These are phyloP conservation scores for Plestiodon gilberti DNA, from an alignment of 2,113 vertebrate genomes.

Conservation along the genomic window DNA sequence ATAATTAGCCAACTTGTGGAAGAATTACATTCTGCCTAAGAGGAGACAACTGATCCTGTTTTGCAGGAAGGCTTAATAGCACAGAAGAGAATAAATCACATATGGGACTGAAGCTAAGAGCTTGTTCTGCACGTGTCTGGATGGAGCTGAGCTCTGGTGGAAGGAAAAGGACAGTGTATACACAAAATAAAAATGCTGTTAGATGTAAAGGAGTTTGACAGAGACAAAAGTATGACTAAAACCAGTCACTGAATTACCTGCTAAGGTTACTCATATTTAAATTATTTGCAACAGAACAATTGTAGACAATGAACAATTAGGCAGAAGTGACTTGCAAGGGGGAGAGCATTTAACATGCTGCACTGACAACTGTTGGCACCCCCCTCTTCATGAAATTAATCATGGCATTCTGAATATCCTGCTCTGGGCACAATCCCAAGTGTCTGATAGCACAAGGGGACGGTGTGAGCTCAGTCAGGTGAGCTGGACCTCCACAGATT, in stretches of 20 bases:
- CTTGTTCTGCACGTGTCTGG: fast-evolving
- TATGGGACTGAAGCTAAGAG: fast-evolving
- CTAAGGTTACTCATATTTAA: fast-evolving
- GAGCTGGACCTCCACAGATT: too few species aligned
- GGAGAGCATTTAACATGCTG: conserved; percentile 35
- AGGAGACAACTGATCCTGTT: fast-evolving
- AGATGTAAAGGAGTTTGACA: not conserved
- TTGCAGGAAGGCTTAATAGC: not conserved
- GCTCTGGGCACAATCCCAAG: too few species aligned
- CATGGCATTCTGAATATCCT: conserved; percentile 59
- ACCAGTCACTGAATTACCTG: fast-evolving
- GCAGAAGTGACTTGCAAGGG: not conserved
- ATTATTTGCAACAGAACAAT: not conserved
- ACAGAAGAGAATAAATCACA: not conserved
- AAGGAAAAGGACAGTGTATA: not conserved
- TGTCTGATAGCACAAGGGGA: too few species aligned
- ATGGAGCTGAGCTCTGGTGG: not conserved
- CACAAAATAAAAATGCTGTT: not conserved
- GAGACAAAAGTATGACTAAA: not conserved
- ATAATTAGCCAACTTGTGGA: not conserved
- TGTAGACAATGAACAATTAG: not conserved
- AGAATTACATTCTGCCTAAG: not conserved
- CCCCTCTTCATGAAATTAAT: conserved; percentile 44
- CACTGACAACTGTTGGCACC: conserved; percentile 37
- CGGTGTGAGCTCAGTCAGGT: too few species aligned